Percentiles rank a stretch among this genome's conserved stretches.
Evolutionary conservation across 1,140 invertebrate species (phyloP).

Genomic region (Polypedilum pembai): DNA sequence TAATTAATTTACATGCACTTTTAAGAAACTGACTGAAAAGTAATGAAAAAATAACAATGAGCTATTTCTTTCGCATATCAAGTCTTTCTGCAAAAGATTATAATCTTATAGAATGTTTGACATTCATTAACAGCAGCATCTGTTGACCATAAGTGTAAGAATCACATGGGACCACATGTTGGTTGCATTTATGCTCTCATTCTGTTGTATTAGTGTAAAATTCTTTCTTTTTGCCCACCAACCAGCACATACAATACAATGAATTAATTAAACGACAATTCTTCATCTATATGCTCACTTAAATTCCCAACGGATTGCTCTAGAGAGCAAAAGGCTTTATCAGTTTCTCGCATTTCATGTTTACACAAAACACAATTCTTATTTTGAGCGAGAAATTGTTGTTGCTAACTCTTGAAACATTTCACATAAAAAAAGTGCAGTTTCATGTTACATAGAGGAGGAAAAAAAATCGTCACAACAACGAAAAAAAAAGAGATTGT

Average conservation of each 20-base stretch:
- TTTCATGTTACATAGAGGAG: not conserved
- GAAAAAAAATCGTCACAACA: not conserved
- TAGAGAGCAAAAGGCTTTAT: not conserved
- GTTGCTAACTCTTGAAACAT: not conserved
- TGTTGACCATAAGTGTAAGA: slow-evolving; percentile 20
- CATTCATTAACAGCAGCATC: slow-evolving; percentile 19
- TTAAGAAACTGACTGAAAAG: not conserved
- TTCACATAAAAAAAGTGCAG: not conserved
- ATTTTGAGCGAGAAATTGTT: too few species aligned
- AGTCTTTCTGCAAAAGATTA: not conserved
- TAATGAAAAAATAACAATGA: not conserved
- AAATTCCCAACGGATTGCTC: not conserved
- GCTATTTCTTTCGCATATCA: not conserved
- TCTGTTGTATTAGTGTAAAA: not conserved
- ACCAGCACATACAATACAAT: not conserved
- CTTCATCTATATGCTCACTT: not conserved
- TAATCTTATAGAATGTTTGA: not conserved
- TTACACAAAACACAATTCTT: too few species aligned
- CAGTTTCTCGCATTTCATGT: slow-evolving; percentile 6
- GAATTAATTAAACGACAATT: slow-evolving; percentile 11
- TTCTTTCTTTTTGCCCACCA: slow-evolving; percentile 1
- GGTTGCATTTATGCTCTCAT: not conserved
- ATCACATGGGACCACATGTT: slow-evolving; percentile 10
- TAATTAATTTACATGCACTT: slow-evolving; percentile 19
- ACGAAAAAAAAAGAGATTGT: not conserved